phyloP scores from a whole-genome alignment of 2,888 invertebrate genomes.

The Terebella lapidaria region DNA sequence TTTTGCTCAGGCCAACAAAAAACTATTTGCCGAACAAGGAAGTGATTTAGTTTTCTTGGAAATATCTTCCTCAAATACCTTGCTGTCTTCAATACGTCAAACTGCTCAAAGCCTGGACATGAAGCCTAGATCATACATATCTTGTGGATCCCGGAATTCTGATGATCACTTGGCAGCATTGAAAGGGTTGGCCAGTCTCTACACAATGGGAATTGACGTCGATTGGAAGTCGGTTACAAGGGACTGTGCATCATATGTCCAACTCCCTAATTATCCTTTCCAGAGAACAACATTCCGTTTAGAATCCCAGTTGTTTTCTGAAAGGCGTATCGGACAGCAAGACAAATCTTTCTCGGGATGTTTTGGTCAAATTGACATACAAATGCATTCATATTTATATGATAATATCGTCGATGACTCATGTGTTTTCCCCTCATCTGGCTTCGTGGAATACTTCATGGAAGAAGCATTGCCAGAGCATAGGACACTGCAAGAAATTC shows the following conservation, averaged over 20 bases:
- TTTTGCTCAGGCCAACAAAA: conserved; percentile 10
- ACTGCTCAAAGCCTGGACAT: not conserved
- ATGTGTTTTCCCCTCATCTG: not conserved
- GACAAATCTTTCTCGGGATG: conserved; percentile 2
- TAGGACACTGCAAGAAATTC: not conserved
- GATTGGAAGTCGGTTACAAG: conserved; percentile 10
- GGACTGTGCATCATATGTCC: conserved; percentile 10
- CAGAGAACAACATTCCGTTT: conserved; percentile 1
- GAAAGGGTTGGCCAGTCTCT: not conserved
- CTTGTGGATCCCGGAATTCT: not conserved
- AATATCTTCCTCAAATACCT: conserved; percentile 9
- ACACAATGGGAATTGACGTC: conserved; percentile 5
- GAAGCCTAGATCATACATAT: not conserved
- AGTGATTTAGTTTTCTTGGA: conserved; percentile 13
- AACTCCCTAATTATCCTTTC: conserved; percentile 14
- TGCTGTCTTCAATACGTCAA: conserved; percentile 10
- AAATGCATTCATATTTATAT: not conserved
- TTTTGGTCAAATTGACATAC: not conserved
- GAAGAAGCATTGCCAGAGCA: too few relatives aligned
- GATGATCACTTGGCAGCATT: not conserved
- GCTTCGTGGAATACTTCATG: not conserved
- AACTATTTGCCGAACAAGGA: conserved; percentile 11
- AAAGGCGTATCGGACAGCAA: not conserved
- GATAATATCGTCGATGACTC: not conserved
- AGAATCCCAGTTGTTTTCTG: not conserved